Base-by-base conservation (phyloP, 2,113 vertebrate species). In the Gallinago paraguaiae region DNA sequence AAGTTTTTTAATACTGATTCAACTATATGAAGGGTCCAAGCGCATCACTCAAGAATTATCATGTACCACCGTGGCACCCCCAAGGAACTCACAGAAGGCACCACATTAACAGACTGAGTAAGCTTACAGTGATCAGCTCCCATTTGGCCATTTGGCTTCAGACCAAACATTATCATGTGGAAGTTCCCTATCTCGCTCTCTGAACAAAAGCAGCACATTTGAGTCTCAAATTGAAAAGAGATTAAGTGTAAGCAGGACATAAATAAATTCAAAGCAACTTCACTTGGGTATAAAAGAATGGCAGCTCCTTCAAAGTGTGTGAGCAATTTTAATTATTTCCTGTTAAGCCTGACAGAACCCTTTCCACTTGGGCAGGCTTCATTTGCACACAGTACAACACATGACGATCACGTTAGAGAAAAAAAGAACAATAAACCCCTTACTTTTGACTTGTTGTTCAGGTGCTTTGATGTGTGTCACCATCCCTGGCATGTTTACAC, bases 371-470 rank as follows among this genome's bases (percentile, higher is more conserved):
- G 69, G 56, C 60, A 88, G 37, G 64, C 35, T 81, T 83, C 56
- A 68, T 39, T 89, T 37, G 43, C 24, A 92, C 46, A 74, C 28
- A 72, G 2, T 43, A 69, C 59, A 83, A 45, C 61, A 74, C 6
- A 65, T 10, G 60, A 82, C 14, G 25, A 79, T 60, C 57, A 84
- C 3, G 2, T 39, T 28, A 13, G 43, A 86, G 31, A 30, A n/a
- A 61, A 81, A 57, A 63, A 86, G 10, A 82, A 70, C 9, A 83
- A 95, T 59, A 23, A 63, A 22, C 2, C 4, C 97, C 99, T 99
- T 97, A 99, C 99, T 99, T 98, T 99, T 99, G 53, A 99, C 99
- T 98, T 99, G 99, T 59, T 99, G 99, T 48, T 99, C 99, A 2
- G 99, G 99, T 20, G 99, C 99, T 96, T 99, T 99, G 97, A 99